phyloP scores from a whole-genome alignment of 2,797 vertebrate genomes.

The Channa striata region DNA sequence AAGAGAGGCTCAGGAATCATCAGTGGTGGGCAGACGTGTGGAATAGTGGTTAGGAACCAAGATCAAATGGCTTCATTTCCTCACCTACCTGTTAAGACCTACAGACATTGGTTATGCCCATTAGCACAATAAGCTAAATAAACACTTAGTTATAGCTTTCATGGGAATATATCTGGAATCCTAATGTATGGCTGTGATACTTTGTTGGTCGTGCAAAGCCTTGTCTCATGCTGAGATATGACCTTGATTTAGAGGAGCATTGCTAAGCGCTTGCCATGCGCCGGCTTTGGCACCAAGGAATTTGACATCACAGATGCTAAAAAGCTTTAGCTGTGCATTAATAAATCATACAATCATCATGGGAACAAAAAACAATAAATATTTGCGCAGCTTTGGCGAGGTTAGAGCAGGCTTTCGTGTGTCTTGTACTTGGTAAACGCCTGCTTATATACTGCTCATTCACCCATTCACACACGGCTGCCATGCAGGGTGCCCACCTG shows the following conservation, averaged over 20 bases:
- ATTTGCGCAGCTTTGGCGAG: slow-evolving; percentile 40
- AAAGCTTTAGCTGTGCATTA: slow-evolving; percentile 49
- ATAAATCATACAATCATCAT: slow-evolving; percentile 44
- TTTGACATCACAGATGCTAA: slow-evolving; percentile 42
- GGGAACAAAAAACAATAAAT: slow-evolving; percentile 44
- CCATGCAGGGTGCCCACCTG: too few relatives aligned
- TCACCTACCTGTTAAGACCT: slow-evolving; percentile 58
- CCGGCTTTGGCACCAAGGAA: slow-evolving; percentile 27
- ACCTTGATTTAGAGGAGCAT: slow-evolving; percentile 44
- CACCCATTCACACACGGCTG: too few relatives aligned
- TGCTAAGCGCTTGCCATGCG: slow-evolving; percentile 23
- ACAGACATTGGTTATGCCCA: slow-evolving; percentile 30
- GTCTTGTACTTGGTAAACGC: slow-evolving; percentile 39
- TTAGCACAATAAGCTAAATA: slow-evolving; percentile 51
- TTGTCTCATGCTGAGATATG: slow-evolving; percentile 30
- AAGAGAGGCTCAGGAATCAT: slow-evolving; percentile 60
- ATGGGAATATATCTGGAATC: slow-evolving; percentile 29
- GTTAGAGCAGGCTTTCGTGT: slow-evolving; percentile 20
- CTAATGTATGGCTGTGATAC: slow-evolving; percentile 13
- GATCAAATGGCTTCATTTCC: slow-evolving; percentile 64
- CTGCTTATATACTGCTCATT: too few relatives aligned
- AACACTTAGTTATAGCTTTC: slow-evolving; percentile 45
- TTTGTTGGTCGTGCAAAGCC: slow-evolving; percentile 14
- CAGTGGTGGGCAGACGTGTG: slow-evolving; percentile 51
- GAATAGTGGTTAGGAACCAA: slow-evolving; percentile 51